Percentiles rank a stretch among this genome's conserved stretches.
phyloP scores from a whole-genome alignment of 2,113 vertebrate genomes.

The Struthidea cinerea region DNA sequence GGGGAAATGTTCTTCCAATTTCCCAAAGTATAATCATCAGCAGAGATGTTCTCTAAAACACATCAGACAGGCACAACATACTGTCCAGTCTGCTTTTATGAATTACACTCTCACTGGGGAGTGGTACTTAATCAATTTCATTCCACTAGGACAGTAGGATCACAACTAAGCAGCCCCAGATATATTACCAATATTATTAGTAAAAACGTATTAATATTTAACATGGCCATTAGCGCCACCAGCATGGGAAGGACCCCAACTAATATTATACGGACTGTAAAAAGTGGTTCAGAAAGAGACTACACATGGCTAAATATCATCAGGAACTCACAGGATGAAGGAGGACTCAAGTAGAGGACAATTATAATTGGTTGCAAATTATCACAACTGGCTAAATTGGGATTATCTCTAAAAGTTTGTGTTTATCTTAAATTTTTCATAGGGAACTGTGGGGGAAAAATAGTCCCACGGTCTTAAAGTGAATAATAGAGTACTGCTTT shows the following conservation, averaged over 20 bases:
- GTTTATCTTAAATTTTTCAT: not conserved
- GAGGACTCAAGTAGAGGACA: not conserved
- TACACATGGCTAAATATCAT: not conserved
- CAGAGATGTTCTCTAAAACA: slow-evolving; percentile 11
- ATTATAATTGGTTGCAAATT: not conserved
- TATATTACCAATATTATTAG: not conserved
- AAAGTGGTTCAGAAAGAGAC: not conserved
- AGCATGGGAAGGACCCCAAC: not conserved
- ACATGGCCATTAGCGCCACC: not conserved
- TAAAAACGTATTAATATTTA: slow-evolving; percentile 22
- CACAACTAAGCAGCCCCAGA: not conserved
- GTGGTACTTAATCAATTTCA: not conserved
- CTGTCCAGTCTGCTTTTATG: not conserved
- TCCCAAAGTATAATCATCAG: slow-evolving; percentile 16
- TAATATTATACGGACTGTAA: not conserved
- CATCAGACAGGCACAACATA: not conserved
- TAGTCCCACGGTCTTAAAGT: not conserved
- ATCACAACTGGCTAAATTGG: not conserved
- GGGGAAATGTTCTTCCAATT: slow-evolving; percentile 18
- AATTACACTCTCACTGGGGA: not conserved
- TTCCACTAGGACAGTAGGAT: not conserved
- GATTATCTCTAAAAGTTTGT: not conserved
- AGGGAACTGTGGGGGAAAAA: not conserved
- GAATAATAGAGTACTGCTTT: not conserved
- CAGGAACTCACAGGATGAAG: not conserved